A percentile compares a stretch with the other conserved stretches of the same genome.
These are phyloP conservation scores for Drosophila siamana DNA, from an alignment of 2,888 invertebrate species.

Conservation along the genomic window DNA sequence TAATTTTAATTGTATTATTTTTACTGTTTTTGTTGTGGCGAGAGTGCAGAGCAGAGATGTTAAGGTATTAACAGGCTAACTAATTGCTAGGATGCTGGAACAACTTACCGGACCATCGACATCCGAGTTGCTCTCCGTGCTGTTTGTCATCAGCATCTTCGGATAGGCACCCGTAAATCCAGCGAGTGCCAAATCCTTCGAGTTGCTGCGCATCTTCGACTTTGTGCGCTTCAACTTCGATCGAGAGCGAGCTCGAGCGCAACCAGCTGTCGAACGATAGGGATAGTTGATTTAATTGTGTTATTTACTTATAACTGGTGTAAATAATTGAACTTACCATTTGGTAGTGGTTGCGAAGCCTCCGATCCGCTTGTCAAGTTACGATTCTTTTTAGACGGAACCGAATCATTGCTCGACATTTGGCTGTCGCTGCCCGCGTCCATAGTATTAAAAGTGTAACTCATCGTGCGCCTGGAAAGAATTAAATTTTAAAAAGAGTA, in stretches of 20 bases:
- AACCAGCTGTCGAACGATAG: not conserved
- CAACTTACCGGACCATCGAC: slow-evolving; percentile 45
- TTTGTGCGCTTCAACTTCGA: slow-evolving; percentile 23
- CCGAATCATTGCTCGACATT: slow-evolving; percentile 11
- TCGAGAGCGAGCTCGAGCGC: not conserved
- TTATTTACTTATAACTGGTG: not conserved
- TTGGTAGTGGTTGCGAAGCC: not conserved
- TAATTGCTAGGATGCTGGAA: not conserved
- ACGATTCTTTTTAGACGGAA: not conserved
- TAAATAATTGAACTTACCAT: slow-evolving; percentile 5
- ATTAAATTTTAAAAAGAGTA: too few species aligned
- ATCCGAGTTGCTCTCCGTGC: slow-evolving; percentile 49
- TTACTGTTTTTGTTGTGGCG: too few species aligned
- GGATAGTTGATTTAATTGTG: not conserved
- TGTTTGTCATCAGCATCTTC: slow-evolving; percentile 34
- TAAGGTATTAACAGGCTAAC: not conserved
- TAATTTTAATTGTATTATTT: too few species aligned
- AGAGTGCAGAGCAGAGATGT: not conserved
- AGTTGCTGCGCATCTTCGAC: slow-evolving; percentile 31
- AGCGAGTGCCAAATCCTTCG: slow-evolving; percentile 32
- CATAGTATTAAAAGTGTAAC: slow-evolving; percentile 8
- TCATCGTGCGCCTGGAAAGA: slow-evolving; percentile 27
- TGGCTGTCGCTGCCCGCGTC: slow-evolving; percentile 8
- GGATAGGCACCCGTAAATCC: slow-evolving; percentile 48
- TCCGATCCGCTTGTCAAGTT: slow-evolving; percentile 7